Percentiles rank a stretch among this genome's conserved stretches.
These are phyloP conservation scores for Empis livida DNA, from an alignment of 2,888 invertebrate genomes.

Conservation along the genomic window DNA sequence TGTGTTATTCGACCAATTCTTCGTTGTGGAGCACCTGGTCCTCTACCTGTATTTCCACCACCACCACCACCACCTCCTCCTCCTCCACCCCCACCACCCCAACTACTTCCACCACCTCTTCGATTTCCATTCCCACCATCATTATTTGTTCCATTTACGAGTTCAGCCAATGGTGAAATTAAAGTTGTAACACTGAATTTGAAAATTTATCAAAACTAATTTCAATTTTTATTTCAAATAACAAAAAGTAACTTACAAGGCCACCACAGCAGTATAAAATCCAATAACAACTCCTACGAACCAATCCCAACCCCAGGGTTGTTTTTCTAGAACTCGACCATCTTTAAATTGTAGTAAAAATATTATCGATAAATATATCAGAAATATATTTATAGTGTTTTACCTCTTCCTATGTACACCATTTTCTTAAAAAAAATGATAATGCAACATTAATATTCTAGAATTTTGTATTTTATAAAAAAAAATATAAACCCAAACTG, in stretches of 20 bases:
- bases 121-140: constrained; percentile 2
- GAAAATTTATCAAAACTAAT: no score
- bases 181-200: constrained; percentile 12
- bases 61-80: constrained; percentile 5
- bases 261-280: constrained; percentile 10
- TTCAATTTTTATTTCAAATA: not conserved
- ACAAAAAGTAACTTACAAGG: constrained; percentile 11
- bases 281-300: constrained; percentile 10
- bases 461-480: constrained; percentile 1
- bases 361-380: not conserved
- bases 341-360: constrained; percentile 5
- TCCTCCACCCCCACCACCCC: not conserved
- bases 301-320: constrained; percentile 14
- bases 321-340: constrained; percentile 12
- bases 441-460: not conserved
- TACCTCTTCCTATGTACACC: constrained; percentile 15
- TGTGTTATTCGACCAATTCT: constrained; percentile 14
- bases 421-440: constrained; percentile 3
- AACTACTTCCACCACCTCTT: constrained; percentile 7
- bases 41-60: constrained; percentile 9
- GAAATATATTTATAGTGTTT: not conserved
- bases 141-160: constrained; percentile 4
- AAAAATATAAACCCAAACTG: no score
- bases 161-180: constrained; percentile 11
- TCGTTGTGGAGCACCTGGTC: constrained; percentile 11